A percentile compares a stretch with the other conserved stretches of the same genome.
Evolutionary conservation across 1,140 invertebrate genomes (phyloP).

Genomic region (Lamellibrachia luymesi): DNA sequence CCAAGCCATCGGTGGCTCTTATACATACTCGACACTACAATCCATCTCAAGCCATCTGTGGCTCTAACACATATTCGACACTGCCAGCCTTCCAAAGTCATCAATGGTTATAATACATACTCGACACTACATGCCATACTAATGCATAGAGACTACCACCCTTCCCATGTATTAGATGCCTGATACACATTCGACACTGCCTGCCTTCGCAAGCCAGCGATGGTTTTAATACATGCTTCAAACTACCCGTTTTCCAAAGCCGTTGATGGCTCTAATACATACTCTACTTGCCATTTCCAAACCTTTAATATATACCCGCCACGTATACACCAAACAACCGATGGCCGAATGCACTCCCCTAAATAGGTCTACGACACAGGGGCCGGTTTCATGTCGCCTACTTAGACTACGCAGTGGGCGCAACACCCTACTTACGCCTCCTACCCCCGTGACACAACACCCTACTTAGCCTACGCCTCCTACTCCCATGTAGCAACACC

Average conservation of each 20-base stretch:
- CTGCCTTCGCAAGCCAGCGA: neutral
- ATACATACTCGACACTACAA: neutral
- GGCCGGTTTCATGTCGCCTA: too few species aligned
- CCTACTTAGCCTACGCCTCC: too few species aligned
- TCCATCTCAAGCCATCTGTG: neutral
- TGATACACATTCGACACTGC: neutral
- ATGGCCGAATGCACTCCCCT: neutral
- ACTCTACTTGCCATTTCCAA: too few species aligned
- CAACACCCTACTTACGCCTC: too few species aligned
- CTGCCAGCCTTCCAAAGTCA: neutral
- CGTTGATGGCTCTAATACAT: neutral
- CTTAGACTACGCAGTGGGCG: too few species aligned
- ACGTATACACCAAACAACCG: neutral
- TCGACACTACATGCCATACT: neutral
- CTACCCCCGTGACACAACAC: too few species aligned
- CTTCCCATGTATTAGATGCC: too few species aligned
- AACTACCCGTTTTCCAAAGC: neutral
- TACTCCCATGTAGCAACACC: too few species aligned
- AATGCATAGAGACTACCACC: neutral
- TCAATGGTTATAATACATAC: neutral
- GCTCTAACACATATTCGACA: neutral
- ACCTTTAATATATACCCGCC: too few species aligned
- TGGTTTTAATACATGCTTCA: neutral
- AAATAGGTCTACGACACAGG: too few species aligned
- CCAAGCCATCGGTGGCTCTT: neutral